Conservation (phyloP, 2,888 invertebrate species). For the Gordius sp. region DNA sequence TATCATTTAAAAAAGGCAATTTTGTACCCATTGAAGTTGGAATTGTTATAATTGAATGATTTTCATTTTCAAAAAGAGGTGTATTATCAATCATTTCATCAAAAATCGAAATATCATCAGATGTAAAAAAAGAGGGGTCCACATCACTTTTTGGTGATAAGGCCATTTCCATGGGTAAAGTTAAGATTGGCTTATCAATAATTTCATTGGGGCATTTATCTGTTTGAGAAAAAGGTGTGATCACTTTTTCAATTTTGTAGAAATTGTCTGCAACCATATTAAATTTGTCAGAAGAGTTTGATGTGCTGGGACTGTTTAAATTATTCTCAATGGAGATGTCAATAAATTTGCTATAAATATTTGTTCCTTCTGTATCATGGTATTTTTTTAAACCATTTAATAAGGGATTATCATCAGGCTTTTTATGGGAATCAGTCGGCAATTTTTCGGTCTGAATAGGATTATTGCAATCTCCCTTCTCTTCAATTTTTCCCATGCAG, state of each 20-base stretch:
- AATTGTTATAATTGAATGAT: no score
- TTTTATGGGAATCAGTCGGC: background rate
- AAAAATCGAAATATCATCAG: background rate
- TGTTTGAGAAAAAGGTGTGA: no score
- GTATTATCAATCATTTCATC: background rate
- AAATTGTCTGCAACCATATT: background rate
- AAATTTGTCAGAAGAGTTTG: background rate
- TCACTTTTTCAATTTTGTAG: no score
- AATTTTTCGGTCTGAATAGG: background rate
- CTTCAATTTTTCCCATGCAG: background rate
- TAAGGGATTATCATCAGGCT: background rate
- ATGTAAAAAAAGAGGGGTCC: background rate
- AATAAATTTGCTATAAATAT: no score
- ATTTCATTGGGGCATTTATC: background rate
- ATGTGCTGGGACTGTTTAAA: background rate
- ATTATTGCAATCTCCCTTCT: background rate
- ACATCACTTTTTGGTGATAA: background rate
- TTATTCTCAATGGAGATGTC: no score
- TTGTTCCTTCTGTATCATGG: no score
- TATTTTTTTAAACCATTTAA: background rate
- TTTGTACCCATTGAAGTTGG: background rate
- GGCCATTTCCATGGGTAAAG: background rate
- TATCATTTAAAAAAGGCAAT: background rate
- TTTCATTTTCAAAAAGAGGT: background rate
- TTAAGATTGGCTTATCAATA: no score